Conservation (phyloP, 2,888 invertebrate species). For the Synanthedon myopaeformis region DNA sequence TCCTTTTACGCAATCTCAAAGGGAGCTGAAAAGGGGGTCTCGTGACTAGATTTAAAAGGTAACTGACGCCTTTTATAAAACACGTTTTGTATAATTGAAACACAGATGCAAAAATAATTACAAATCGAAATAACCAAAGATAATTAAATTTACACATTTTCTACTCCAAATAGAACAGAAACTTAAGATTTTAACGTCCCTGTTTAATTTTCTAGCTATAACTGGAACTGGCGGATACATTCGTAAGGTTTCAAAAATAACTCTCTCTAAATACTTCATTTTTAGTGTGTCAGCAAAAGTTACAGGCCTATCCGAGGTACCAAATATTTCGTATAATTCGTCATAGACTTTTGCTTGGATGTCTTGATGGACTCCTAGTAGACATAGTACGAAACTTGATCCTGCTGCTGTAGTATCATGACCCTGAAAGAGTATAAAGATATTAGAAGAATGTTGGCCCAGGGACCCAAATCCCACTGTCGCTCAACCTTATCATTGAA, state of each 20-base stretch:
- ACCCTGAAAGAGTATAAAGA: slow-evolving; percentile 27
- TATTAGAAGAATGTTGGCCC: background rate
- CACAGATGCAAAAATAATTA: too few species aligned
- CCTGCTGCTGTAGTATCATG: slow-evolving; percentile 75
- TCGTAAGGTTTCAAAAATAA: slow-evolving; percentile 80
- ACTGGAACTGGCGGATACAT: slow-evolving; percentile 85
- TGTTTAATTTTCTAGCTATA: slow-evolving; percentile 78
- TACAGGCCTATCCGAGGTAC: slow-evolving; percentile 79
- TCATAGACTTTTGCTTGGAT: slow-evolving; percentile 82
- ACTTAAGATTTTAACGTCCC: slow-evolving; percentile 75
- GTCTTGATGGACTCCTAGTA: slow-evolving; percentile 84
- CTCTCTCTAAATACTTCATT: slow-evolving; percentile 86
- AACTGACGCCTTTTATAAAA: too few species aligned
- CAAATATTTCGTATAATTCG: slow-evolving; percentile 81
- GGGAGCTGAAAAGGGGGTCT: too few species aligned
- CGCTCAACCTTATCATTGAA: too few species aligned
- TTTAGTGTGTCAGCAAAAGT: slow-evolving; percentile 82
- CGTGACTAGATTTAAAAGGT: too few species aligned
- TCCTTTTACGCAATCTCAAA: too few species aligned
- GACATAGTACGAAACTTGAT: slow-evolving; percentile 86
- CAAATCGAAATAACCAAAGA: too few species aligned
- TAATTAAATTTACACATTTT: too few species aligned
- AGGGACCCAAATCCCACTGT: too few species aligned
- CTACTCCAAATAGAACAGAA: background rate
- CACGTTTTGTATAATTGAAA: too few species aligned